Conservation (phyloP, 2,113 vertebrate species). For the Candoia aspera region DNA sequence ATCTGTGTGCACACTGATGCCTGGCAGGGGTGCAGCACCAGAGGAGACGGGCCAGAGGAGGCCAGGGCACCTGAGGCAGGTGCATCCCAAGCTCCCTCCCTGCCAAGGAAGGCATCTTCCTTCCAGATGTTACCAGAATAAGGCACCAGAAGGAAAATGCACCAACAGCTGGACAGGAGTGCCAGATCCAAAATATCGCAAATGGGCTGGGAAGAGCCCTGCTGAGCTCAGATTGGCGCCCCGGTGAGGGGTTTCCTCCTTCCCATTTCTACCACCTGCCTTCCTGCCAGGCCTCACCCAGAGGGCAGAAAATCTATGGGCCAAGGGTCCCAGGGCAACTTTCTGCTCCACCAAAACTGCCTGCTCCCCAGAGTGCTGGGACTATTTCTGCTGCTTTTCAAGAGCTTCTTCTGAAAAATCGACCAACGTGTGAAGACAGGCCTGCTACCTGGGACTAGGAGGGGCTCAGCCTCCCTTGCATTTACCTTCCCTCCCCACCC, state of each 20-base stretch:
- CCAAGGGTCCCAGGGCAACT: constrained; percentile 84
- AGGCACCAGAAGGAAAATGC: not conserved
- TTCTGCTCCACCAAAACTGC: constrained; percentile 86
- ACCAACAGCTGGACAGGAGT: not conserved
- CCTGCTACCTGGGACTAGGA: constrained; percentile 22
- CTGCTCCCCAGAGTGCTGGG: constrained; percentile 27
- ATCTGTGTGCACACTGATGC: not conserved
- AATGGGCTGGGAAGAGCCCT: not conserved
- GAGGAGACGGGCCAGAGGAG: not conserved
- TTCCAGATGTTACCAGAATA: not conserved
- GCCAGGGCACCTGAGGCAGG: not conserved
- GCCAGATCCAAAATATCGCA: not conserved
- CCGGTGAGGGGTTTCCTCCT: constrained; percentile 48
- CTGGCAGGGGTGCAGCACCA: not conserved
- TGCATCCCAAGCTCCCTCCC: not conserved
- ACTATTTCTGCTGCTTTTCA: constrained; percentile 42
- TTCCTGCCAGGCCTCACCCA: constrained; percentile 86
- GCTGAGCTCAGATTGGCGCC: constrained; percentile 41
- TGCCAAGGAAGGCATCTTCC: not conserved
- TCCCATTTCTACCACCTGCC: constrained; percentile 71
- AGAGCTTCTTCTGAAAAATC: constrained; percentile 87
- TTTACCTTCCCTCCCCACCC: not conserved
- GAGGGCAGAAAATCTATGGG: constrained; percentile 92
- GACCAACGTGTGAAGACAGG: constrained; percentile 76
- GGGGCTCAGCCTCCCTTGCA: constrained; percentile 19